Conservation (phyloP, 2,888 invertebrate genomes). For the Tryphoninae sp. region DNA sequence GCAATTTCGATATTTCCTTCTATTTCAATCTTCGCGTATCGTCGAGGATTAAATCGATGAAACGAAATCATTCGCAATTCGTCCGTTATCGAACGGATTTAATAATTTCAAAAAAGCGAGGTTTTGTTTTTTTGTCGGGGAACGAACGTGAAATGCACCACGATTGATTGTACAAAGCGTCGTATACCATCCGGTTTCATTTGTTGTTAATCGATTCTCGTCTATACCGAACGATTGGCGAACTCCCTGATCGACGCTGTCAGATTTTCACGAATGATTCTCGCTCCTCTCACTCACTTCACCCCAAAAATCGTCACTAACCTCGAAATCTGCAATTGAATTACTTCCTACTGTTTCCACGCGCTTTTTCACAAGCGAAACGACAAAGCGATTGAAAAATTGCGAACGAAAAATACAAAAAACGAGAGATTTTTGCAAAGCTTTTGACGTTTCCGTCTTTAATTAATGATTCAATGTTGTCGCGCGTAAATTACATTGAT, state of each 20-base stretch:
- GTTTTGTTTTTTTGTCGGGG: background rate
- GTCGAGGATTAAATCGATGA: conserved; percentile 2
- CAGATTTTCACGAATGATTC: background rate
- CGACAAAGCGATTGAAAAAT: background rate
- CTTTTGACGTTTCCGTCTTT: background rate
- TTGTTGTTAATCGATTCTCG: background rate
- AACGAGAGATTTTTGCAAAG: background rate
- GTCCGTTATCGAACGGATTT: background rate
- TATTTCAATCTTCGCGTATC: background rate
- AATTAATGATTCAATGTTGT: conserved; percentile 3
- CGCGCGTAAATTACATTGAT: conserved; percentile 23
- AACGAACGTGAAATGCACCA: background rate
- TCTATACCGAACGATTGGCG: background rate
- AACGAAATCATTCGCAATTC: conserved; percentile 2
- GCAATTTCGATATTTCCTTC: background rate
- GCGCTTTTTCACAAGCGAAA: background rate
- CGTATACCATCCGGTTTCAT: background rate
- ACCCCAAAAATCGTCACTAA: no score
- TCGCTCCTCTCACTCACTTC: background rate
- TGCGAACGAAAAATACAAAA: background rate
- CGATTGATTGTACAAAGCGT: background rate
- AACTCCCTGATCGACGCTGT: conserved; percentile 3
- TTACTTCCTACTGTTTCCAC: background rate
- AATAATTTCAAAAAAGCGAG: conserved; percentile 22
- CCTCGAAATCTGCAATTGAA: conserved; percentile 9